Evolutionary conservation across 64 coral and sea anemone genomes (phyloP), one percentile per base, ranked within the genome.

Genomic region (Stichodactyla helianthus): DNA sequence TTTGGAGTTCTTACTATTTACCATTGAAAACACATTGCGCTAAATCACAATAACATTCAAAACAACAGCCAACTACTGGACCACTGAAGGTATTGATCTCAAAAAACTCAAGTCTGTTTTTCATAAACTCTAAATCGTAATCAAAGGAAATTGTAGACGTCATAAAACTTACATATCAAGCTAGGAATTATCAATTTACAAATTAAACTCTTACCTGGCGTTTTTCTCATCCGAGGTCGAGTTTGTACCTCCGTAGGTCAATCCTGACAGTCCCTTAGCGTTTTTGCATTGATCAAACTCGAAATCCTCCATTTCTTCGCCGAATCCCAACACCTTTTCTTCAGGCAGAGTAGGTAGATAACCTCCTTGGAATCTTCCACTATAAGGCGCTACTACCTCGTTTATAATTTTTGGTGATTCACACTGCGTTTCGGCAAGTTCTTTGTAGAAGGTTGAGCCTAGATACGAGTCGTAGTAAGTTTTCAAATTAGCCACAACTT

Each of bases 271-370:
- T 86, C 85, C 61, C 28, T 82, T 87, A 22, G 79, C 22, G 86
- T 91, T 79, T 86, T 97, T 93, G 27, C 76, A 67, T 52, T 95
- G 95, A 64, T 97, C 95, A 77, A 82, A 90, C 77, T 90, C 92
- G 86, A 89, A 97, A 77, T 91, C 95, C 55, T 93, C 95, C 20
- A 93, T 88, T 86, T 97, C 95, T 70, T 92, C 90, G 18, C 92
- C 86, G 60, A 97, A 97, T 86, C 95, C 95, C 82, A 97, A 86
- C 54, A 92, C 95, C 86, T 97, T 97, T 71, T 97, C 95, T 77
- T 97, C 95, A 8, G 88, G 95, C 62, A 97, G 91, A 82, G 95
- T 88, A 86, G 95, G 95, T n/a, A 97, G 83, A 93, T 97, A 97
- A 77, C 92, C 67, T n/a, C 68, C 77, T 22, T 91, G 95, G 78